Base-by-base conservation (phyloP, 1,140 invertebrate species). In the Capitella teleta region DNA sequence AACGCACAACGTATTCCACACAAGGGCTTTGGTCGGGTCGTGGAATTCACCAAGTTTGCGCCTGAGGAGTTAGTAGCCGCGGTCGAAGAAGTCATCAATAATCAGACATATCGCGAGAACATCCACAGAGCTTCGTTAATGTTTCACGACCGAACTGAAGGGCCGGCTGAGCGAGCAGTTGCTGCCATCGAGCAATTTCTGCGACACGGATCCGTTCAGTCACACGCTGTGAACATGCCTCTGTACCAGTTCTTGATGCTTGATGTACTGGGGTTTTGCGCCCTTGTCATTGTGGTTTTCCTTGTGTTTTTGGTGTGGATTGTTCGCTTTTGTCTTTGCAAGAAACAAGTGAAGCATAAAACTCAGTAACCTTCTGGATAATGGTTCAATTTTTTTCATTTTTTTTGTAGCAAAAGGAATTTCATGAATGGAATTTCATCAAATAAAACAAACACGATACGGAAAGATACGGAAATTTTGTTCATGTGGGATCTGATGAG, bases 211-310 rank as follows among this genome's bases (percentile, higher is more conserved):
- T 28, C 56, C n/a, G 48, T 50, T n/a, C 52, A 58, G 24, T 57
- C 57, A 8, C 28, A 47, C 1, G 47, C 53, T 38, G 47, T 54
- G 23, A 42, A 55, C 32, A 53, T 63, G 54, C 53, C 57, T 1
- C 49, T 51, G 32, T 65, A 60, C 43, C 54, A 60, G 43, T 60
- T 62, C 49, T 55, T 56, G n/a, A 48, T 60, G 34, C 12, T 63
- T 16, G 62, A 64, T 18, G 25, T 47, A 26, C 32, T n/a, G n/a
- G n/a, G n/a, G n/a, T n/a, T n/a, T n/a, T n/a, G n/a, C n/a, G n/a
- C n/a, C n/a, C n/a, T n/a, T n/a, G n/a, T n/a, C n/a, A n/a, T n/a
- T n/a, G n/a, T n/a, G n/a, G n/a, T 47, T 18, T 16, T 36, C 16
- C 36, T 47, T 47, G 28, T 47, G 26, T 10, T 47, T 26, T 16